phyloP scores from a whole-genome alignment of 2,888 invertebrate genomes.

The Xylota segnis region DNA sequence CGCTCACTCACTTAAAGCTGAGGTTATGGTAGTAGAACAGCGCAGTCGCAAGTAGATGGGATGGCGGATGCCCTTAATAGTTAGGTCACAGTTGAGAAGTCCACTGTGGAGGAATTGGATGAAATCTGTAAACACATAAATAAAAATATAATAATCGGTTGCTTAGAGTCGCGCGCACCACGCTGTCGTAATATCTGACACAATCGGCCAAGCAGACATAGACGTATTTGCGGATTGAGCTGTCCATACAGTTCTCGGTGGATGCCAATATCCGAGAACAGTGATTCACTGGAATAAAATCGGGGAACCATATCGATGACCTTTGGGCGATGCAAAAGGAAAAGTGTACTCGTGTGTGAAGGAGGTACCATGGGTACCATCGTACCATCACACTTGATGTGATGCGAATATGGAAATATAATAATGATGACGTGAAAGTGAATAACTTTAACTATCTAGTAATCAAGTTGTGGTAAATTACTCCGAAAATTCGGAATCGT shows the following conservation, averaged over 20 bases:
- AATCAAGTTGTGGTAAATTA: no score
- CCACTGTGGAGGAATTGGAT: conserved; percentile 62
- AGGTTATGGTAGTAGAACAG: conserved; percentile 17
- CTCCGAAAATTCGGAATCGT: no score
- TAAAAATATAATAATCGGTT: conserved; percentile 68
- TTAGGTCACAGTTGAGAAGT: conserved; percentile 73
- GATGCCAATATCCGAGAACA: neutral
- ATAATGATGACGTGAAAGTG: neutral
- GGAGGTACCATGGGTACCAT: neutral
- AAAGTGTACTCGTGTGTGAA: neutral
- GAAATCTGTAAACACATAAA: conserved; percentile 73
- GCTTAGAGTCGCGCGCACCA: conserved; percentile 41
- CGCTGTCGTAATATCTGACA: conserved; percentile 66
- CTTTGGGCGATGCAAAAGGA: conserved; percentile 9
- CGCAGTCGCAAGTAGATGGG: conserved; percentile 11
- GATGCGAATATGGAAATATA: neutral
- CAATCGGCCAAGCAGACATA: conserved; percentile 43
- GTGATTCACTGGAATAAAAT: conserved; percentile 32
- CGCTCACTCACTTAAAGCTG: conserved; percentile 42
- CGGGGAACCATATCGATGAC: conserved; percentile 10
- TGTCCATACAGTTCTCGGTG: neutral
- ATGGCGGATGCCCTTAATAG: conserved; percentile 66
- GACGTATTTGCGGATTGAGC: neutral
- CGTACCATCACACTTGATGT: neutral
- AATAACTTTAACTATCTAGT: no score